Base-by-base conservation (phyloP, 2,888 invertebrate genomes). In the Leuctra nigra region DNA sequence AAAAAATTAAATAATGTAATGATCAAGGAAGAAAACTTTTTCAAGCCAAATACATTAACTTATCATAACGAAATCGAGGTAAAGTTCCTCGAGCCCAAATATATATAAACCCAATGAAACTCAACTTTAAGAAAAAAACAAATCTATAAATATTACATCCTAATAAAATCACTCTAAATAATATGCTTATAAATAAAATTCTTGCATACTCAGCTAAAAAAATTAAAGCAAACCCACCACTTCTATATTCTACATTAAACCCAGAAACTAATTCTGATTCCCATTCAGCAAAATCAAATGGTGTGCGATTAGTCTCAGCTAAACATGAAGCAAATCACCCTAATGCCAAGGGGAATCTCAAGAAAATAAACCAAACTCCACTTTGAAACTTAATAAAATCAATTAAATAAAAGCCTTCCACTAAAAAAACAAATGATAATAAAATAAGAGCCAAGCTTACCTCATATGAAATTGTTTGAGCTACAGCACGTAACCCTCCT, bases 271-370 rank as follows among this genome's bases (percentile, higher is more conserved):
- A 77, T 63, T 88, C 87, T 59, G 84, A 86, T 64, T 87, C 87
- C 0, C 86, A 84, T 55, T 87, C 87, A 53, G 84, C 81, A 80
- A 87, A 86, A 82, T 87, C 84, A 83, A 85, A 86, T 39, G 84
- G 84, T 65, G 82, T 82, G 0, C 84, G 84, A 78, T 85, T 86
- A 67, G 82, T 81, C 70, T 86, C 84, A 6, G 84, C 84, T 69
- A 85, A 77, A 64, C 75, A 77, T 48, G 81, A 80, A 62, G 77
- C 74, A 65, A 83, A 69, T 65, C 81, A 81, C 68, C 79, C 73
- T 65, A 82, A 69, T 14, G 63, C 63, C 69, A 83, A 74, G 65
- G 80, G 80, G 63, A 79, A 70, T 72, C n/a, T n/a, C n/a, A n/a
- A n/a, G n/a, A n/a, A 67, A 63, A 81, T 54, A 74, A 80, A 78